phyloP scores from a whole-genome alignment of 2,113 vertebrate species.

The Zootoca vivipara region DNA sequence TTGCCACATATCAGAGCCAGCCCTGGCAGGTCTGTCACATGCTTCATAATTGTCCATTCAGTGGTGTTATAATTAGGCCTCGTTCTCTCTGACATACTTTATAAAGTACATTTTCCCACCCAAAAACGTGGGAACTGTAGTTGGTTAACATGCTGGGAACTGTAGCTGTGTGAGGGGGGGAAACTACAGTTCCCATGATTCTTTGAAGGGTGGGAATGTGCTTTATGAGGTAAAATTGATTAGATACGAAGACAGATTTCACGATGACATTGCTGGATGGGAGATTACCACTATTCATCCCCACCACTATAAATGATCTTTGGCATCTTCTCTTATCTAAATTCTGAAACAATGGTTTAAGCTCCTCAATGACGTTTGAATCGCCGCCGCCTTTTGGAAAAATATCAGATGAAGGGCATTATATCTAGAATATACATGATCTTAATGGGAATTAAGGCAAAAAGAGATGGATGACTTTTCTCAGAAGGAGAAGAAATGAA shows the following conservation, averaged over 20 bases:
- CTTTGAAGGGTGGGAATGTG: too few relatives aligned
- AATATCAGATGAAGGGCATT: not conserved
- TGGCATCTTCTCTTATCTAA: not conserved
- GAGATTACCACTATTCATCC: not conserved
- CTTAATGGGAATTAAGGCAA: not conserved
- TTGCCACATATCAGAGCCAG: too few relatives aligned
- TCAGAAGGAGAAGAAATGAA: not conserved
- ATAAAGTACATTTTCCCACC: too few relatives aligned
- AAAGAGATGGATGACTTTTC: not conserved
- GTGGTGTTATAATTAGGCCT: too few relatives aligned
- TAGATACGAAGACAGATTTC: not conserved
- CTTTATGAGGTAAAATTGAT: not conserved
- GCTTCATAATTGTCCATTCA: too few relatives aligned
- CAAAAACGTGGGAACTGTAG: too few relatives aligned
- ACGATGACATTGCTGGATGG: not conserved
- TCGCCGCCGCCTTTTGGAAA: not conserved
- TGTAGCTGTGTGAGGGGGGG: too few relatives aligned
- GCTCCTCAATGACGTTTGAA: not conserved
- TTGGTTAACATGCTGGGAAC: too few relatives aligned
- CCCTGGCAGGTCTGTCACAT: too few relatives aligned
- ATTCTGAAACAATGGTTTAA: not conserved
- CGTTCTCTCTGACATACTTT: too few relatives aligned
- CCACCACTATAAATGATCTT: too few relatives aligned
- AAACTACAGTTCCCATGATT: too few relatives aligned
- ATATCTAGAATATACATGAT: not conserved